These are phyloP conservation scores for Ochotona princeps DNA, from an alignment of 2,113 vertebrate species.

Conservation along the genomic window DNA sequence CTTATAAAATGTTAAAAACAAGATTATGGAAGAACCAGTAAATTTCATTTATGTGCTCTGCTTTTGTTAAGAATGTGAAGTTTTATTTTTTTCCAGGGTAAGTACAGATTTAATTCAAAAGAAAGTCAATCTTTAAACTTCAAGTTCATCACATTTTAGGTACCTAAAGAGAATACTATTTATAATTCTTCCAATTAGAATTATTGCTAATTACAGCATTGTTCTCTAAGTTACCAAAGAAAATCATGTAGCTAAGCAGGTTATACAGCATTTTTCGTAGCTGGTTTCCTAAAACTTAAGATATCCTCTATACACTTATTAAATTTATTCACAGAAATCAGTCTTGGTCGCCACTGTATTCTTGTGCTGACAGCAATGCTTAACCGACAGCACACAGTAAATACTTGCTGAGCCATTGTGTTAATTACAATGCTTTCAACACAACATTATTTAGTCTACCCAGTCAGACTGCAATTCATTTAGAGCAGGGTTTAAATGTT, in stretches of 20 bases:
- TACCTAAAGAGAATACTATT: conserved; percentile 42
- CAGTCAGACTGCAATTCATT: background rate
- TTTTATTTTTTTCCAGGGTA: conserved; percentile 55
- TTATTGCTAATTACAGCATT: background rate
- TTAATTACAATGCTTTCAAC: background rate
- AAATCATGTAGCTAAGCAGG: conserved; percentile 16
- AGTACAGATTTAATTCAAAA: conserved; percentile 47
- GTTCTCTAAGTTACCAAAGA: background rate
- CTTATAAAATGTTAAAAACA: conserved; percentile 57
- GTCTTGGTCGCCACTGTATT: background rate
- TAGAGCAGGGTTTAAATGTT: background rate
- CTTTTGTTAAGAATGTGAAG: conserved; percentile 51
- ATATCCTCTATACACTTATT: background rate
- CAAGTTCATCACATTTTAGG: conserved; percentile 54
- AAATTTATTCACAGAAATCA: background rate
- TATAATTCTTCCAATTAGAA: conserved; percentile 42
- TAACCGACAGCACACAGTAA: background rate
- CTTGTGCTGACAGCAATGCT: background rate
- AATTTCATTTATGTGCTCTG: conserved; percentile 35
- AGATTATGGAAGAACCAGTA: conserved; percentile 57
- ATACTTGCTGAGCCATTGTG: background rate
- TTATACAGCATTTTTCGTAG: background rate
- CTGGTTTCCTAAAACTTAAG: background rate
- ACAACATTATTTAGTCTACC: background rate
- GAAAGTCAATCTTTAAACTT: conserved; percentile 51